Conservation (phyloP, 2,888 invertebrate genomes). For the Adelognathus sp. region DNA sequence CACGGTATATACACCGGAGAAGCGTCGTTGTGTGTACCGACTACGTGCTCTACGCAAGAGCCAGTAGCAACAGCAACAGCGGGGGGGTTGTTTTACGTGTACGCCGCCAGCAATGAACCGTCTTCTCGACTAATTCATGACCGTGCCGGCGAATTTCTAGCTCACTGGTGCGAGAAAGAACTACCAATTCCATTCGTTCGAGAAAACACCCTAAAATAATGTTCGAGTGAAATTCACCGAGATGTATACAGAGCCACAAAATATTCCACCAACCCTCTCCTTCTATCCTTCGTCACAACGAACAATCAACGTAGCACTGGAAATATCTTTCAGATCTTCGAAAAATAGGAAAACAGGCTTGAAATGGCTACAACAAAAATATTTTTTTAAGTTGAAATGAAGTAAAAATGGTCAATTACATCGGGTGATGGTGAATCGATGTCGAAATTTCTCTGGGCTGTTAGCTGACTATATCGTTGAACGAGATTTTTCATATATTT, state of each 20-base stretch:
- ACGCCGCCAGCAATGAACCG: constrained; percentile 45
- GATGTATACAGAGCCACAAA: neutral
- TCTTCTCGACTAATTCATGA: constrained; percentile 58
- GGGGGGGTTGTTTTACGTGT: constrained; percentile 50
- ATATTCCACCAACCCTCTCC: constrained; percentile 24
- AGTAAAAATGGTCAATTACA: too few relatives aligned
- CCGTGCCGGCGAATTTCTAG: constrained; percentile 53
- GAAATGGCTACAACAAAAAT: too few relatives aligned
- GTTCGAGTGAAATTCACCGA: constrained; percentile 33
- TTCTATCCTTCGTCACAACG: neutral
- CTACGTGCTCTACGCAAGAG: constrained; percentile 38
- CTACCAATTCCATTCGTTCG: constrained; percentile 45
- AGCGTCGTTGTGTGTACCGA: neutral
- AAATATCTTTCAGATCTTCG: neutral
- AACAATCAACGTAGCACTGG: neutral
- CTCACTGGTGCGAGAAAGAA: constrained; percentile 58
- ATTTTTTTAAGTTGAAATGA: too few relatives aligned
- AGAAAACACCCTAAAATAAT: constrained; percentile 33
- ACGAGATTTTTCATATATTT: too few relatives aligned
- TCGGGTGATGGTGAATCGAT: too few relatives aligned
- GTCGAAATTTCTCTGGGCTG: too few relatives aligned
- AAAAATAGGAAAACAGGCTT: too few relatives aligned
- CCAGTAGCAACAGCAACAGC: constrained; percentile 25
- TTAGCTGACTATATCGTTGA: too few relatives aligned
- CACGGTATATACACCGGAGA: constrained; percentile 35